A percentile compares a stretch with the other conserved stretches of the same genome.
These are phyloP conservation scores for Drosophila teissieri DNA, from an alignment of 1,140 invertebrate genomes.

Conservation along the genomic window DNA sequence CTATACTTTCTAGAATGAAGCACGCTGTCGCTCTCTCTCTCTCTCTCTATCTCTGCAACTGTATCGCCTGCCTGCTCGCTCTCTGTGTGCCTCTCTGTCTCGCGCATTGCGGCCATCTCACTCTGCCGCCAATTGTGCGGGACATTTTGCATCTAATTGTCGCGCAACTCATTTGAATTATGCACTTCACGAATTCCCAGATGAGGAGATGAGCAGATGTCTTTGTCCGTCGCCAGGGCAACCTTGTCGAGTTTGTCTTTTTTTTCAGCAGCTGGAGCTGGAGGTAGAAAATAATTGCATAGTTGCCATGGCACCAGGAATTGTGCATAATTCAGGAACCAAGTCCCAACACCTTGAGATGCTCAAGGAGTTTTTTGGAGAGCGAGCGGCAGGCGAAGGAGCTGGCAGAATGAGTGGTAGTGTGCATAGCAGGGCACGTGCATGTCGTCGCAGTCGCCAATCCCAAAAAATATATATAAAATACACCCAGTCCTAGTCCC, in stretches of 20 bases:
- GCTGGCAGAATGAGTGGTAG: constrained; percentile 1
- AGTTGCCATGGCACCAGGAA: constrained; percentile 56
- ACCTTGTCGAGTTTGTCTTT: constrained; percentile 16
- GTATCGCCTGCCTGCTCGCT: constrained; percentile 10
- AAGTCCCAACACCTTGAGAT: constrained; percentile 38
- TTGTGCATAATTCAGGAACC: constrained; percentile 53
- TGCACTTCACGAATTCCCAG: constrained; percentile 51
- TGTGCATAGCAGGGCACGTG: constrained; percentile 45
- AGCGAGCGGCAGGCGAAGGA: constrained; percentile 1
- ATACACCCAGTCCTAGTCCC: background rate
- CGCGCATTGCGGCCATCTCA: background rate
- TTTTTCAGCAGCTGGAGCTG: constrained; percentile 16
- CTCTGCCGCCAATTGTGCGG: constrained; percentile 34
- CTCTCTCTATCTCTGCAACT: background rate
- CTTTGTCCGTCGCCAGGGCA: constrained; percentile 44
- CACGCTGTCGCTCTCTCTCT: constrained; percentile 1
- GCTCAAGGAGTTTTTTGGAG: constrained; percentile 6
- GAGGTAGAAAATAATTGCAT: constrained; percentile 72
- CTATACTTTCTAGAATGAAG: constrained; percentile 1
- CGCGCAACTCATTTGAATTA: constrained; percentile 68
- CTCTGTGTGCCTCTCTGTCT: background rate
- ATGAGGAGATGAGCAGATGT: constrained; percentile 40
- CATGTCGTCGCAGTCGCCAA: constrained; percentile 48
- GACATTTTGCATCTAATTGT: constrained; percentile 62
- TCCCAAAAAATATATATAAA: background rate